A percentile compares a stretch with the other conserved stretches of the same genome.
phyloP scores from a whole-genome alignment of 2,113 vertebrate species.

The Natator depressus region DNA sequence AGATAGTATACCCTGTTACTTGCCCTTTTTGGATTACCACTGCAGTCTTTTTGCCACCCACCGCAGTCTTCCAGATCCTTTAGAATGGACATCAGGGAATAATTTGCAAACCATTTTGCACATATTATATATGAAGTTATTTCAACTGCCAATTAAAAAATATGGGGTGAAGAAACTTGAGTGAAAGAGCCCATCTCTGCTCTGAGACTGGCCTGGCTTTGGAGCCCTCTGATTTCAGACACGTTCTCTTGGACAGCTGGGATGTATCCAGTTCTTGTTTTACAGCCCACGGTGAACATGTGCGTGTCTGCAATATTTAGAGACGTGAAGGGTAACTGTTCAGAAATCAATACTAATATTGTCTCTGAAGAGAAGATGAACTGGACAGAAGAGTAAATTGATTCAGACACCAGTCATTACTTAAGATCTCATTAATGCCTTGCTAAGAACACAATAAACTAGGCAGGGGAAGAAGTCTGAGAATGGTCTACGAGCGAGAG shows the following conservation, averaged over 20 bases:
- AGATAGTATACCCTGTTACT: not conserved
- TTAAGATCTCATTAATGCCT: constrained; percentile 46
- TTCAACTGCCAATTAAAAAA: not conserved
- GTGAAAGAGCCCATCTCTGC: not conserved
- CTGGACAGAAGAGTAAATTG: constrained; percentile 40
- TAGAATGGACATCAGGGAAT: not conserved
- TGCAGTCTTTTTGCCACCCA: not conserved
- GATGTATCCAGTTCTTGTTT: not conserved
- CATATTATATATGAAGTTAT: not conserved
- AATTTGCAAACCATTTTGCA: not conserved
- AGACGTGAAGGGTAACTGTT: not conserved
- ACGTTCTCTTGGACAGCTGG: not conserved
- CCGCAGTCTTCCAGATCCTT: not conserved
- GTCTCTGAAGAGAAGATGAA: constrained; percentile 26
- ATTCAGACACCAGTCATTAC: constrained; percentile 56
- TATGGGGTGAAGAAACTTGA: not conserved
- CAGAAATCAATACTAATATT: constrained; percentile 30
- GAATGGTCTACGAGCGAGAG: not conserved
- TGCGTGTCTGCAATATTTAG: not conserved
- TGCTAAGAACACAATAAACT: not conserved
- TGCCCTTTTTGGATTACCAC: not conserved
- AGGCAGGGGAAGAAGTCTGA: not conserved
- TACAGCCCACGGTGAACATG: not conserved
- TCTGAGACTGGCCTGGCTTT: not conserved
- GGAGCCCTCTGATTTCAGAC: not conserved